Percentiles rank a stretch among this genome's conserved stretches.
Evolutionary conservation across 2,888 invertebrate species (phyloP).

Genomic region (Tetranychus truncatus): DNA sequence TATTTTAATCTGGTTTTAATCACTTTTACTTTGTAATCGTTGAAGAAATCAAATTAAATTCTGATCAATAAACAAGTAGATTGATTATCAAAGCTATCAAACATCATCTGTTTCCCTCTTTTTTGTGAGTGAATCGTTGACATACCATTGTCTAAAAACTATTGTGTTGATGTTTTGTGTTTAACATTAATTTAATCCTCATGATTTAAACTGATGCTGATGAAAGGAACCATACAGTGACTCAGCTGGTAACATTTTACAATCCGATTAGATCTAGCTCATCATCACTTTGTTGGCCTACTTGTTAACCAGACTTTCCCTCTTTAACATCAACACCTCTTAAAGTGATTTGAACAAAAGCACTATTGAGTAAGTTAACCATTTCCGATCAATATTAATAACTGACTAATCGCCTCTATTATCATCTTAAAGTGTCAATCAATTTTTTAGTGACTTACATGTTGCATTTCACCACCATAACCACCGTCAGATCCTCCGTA

Average conservation of each 20-base stretch:
- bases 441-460: background rate
- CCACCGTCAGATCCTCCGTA: constrained; percentile 4
- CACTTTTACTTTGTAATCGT: no score
- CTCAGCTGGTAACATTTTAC: background rate
- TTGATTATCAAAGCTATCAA: no score
- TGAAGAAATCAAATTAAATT: no score
- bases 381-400: background rate
- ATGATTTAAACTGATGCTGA: background rate
- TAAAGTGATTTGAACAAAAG: background rate
- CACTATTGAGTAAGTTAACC: background rate
- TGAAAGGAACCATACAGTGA: background rate
- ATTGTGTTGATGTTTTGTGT: background rate
- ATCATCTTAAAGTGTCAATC: background rate
- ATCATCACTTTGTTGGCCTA: background rate
- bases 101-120: no score
- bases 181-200: background rate
- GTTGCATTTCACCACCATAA: constrained; percentile 8
- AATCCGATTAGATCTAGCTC: background rate
- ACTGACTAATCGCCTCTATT: no score
- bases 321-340: background rate
- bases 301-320: background rate
- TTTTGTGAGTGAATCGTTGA: no score
- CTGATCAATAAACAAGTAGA: no score
- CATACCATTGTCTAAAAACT: background rate
- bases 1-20: no score